Base-by-base conservation (phyloP, 2,888 invertebrate species). In the Perizoma affinitatum region DNA sequence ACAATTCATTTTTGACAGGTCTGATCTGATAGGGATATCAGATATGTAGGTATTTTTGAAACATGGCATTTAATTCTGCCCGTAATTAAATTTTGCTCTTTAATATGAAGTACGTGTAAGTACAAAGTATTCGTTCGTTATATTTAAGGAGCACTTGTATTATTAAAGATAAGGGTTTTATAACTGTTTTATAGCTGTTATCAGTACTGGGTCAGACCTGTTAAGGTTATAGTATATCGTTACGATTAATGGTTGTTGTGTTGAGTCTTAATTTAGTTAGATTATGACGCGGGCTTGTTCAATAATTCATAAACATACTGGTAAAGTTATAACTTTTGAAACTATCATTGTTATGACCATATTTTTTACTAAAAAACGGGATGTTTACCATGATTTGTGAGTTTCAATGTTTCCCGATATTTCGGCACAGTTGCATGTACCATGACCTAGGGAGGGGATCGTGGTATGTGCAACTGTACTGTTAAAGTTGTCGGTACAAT, bases 101-200 rank as follows among this genome's bases (percentile, higher is more conserved):
- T 9, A 41, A 46, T 36, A 45, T 53, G 10, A 36, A 46, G 49
- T 61, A 45, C 35, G 56, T 49, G 44, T 52, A 49, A 45, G 58
- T 54, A 60, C 54, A 69, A 66, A 68, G 71, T 69, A 69, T 67
- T 63, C 52, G 61, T 74, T 64, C 50, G 59, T 75, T 76, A 69
- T 76, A 79, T 83, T 80, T 81, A 80, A 81, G 75, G 75, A 83
- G 79, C 76, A 76, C 79, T 82, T 82, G 79, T 80, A 75, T 73
- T 75, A 78, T 82, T 80, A 76, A 22, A 80, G 83, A 86, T 85
- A 86, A 86, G 78, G 70, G 73, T 71, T 79, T 78, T 77, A 76
- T 79, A 82, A 76, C 77, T 77, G 78, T 83, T 84, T 82, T 78
- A 83, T 79, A 76, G 74, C 61, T 72, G 76, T 83, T 83, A 82